These are phyloP conservation scores for Poecilia picta DNA, from an alignment of 2,797 vertebrate species.

Conservation along the genomic window DNA sequence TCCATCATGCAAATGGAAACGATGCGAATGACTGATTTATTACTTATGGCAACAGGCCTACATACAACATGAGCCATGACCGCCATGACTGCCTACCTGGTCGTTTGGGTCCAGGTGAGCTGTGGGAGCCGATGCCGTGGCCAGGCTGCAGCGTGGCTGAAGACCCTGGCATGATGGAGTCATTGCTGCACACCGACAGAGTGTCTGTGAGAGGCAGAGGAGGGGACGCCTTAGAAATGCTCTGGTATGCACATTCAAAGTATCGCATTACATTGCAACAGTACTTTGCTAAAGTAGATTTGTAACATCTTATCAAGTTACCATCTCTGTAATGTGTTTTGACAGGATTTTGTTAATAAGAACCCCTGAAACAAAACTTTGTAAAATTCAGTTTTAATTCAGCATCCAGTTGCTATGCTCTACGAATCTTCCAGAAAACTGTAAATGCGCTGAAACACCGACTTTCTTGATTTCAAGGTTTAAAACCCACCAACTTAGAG, in stretches of 20 bases:
- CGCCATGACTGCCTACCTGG: slow-evolving; percentile 73
- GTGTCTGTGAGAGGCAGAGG: slow-evolving; percentile 82
- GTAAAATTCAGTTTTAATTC: neutral
- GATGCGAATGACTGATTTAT: no score
- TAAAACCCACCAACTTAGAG: no score
- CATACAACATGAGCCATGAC: neutral
- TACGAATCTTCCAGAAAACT: neutral
- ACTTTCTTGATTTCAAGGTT: no score
- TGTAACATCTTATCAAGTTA: neutral
- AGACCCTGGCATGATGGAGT: slow-evolving; percentile 93
- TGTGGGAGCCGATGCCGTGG: slow-evolving; percentile 91
- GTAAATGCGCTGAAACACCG: no score
- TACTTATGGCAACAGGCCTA: no score
- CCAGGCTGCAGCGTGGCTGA: slow-evolving; percentile 91
- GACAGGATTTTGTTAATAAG: neutral
- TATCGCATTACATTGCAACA: neutral
- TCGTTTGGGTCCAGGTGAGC: slow-evolving; percentile 95
- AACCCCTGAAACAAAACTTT: neutral
- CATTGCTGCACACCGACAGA: slow-evolving; percentile 94
- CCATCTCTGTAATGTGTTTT: neutral
- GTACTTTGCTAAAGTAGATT: neutral
- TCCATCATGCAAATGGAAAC: no score
- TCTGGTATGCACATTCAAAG: neutral
- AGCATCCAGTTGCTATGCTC: neutral
- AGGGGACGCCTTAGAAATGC: no score